Evolutionary conservation across 1,140 invertebrate genomes (phyloP).

Genomic region (Mylabris phalerata): DNA sequence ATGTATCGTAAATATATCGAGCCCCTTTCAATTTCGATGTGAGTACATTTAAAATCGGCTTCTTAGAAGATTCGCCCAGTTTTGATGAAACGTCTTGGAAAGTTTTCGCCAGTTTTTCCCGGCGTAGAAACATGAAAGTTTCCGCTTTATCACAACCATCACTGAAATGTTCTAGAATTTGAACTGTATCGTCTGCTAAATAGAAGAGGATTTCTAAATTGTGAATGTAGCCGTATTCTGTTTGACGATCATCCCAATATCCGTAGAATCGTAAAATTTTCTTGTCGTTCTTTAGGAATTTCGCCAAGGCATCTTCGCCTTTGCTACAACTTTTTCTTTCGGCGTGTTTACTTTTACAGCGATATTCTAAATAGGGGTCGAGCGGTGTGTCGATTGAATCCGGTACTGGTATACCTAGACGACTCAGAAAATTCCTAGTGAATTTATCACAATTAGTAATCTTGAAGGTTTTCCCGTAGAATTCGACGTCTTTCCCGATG

Average conservation of each 20-base stretch:
- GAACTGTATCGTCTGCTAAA: conserved; percentile 81
- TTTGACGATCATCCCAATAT: conserved; percentile 82
- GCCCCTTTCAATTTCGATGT: conserved; percentile 49
- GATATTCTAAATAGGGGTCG: conserved; percentile 49
- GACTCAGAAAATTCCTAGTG: conserved; percentile 74
- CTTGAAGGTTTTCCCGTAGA: conserved; percentile 71
- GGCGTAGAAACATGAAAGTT: conserved; percentile 60
- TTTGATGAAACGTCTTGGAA: conserved; percentile 46
- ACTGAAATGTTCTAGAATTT: conserved; percentile 70
- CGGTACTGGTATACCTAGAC: conserved; percentile 74
- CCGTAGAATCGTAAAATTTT: conserved; percentile 76
- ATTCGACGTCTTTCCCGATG: conserved; percentile 65
- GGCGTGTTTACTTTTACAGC: conserved; percentile 34
- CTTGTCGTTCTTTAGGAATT: conserved; percentile 70
- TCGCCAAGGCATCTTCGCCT: conserved; percentile 49
- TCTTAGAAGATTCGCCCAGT: conserved; percentile 47
- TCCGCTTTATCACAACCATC: conserved; percentile 62
- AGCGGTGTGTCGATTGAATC: conserved; percentile 55
- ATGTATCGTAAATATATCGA: conserved; percentile 55
- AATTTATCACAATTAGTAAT: conserved; percentile 81
- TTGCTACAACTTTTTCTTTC: conserved; percentile 46
- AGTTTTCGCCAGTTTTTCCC: conserved; percentile 73
- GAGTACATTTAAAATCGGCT: conserved; percentile 62
- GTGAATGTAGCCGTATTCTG: conserved; percentile 65
- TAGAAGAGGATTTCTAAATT: conserved; percentile 74